A percentile compares a stretch with the other conserved stretches of the same genome.
Conservation (phyloP, 1,140 invertebrate genomes). For the Penaeus japonicus region DNA sequence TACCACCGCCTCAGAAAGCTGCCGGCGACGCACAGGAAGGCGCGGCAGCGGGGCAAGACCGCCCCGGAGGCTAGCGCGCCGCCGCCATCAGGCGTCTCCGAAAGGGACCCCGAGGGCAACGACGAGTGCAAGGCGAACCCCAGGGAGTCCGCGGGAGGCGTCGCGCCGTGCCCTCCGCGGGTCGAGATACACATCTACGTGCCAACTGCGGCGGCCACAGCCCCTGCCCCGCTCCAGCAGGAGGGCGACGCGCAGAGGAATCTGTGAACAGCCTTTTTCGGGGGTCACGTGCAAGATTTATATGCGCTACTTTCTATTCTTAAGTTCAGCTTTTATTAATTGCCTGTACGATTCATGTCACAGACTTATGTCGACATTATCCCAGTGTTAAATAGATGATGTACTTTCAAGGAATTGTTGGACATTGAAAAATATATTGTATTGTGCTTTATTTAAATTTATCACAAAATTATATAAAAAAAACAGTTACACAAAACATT, state of each 20-base stretch:
- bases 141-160: neutral
- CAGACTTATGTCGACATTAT: too few species aligned
- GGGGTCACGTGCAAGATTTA: too few species aligned
- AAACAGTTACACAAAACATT: too few species aligned
- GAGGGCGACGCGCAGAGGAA: neutral
- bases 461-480: too few species aligned
- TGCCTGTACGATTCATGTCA: too few species aligned
- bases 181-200: slow-evolving; percentile 45
- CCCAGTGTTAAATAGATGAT: too few species aligned
- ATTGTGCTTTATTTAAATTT: too few species aligned
- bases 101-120: neutral
- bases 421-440: too few species aligned
- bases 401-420: too few species aligned
- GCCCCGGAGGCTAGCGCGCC: neutral
- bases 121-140: neutral
- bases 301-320: too few species aligned
- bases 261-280: too few species aligned
- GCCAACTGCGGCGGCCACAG: slow-evolving; percentile 20
- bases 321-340: too few species aligned
- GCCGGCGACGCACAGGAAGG: slow-evolving; percentile 30
- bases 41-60: slow-evolving; percentile 21
- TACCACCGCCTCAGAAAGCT: slow-evolving; percentile 43
- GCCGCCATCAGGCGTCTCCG: neutral
- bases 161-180: slow-evolving; percentile 14
- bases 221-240: neutral